phyloP scores from a whole-genome alignment of 2,888 invertebrate species.

The Pristionchus entomophagus region DNA sequence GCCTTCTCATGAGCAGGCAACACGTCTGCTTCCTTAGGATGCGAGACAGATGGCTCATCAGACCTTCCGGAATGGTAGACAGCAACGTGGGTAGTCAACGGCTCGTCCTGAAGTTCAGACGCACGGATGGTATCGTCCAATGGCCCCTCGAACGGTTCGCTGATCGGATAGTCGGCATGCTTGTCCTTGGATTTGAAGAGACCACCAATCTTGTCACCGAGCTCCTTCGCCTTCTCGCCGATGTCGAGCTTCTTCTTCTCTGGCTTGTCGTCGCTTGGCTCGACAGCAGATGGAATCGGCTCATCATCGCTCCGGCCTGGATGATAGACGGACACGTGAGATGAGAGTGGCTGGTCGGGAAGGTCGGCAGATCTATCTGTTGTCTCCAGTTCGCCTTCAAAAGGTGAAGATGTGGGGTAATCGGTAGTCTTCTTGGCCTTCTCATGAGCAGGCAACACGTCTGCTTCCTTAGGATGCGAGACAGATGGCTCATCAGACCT shows the following conservation, averaged over 20 bases:
- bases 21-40: background rate
- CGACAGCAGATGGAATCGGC: background rate
- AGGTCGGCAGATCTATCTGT: background rate
- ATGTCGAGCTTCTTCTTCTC: slow-evolving; percentile 40
- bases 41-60: background rate
- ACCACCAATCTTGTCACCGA: slow-evolving; percentile 16
- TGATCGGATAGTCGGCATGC: slow-evolving; percentile 19
- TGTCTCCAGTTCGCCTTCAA: slow-evolving; percentile 11
- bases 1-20: background rate
- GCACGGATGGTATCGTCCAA: background rate
- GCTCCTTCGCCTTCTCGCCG: slow-evolving; percentile 13
- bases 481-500: background rate
- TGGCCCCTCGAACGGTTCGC: slow-evolving; percentile 24
- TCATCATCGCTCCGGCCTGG: slow-evolving; percentile 1
- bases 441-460: background rate
- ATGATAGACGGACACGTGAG: slow-evolving; percentile 37
- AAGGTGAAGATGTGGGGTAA: background rate
- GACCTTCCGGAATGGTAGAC: slow-evolving; percentile 28
- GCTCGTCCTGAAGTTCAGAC: background rate
- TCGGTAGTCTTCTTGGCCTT: background rate
- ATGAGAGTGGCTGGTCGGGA: background rate
- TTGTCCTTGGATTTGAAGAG: slow-evolving; percentile 7
- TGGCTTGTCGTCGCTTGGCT: background rate
- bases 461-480: background rate
- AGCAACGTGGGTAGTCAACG: background rate